These are phyloP conservation scores for Percopsis transmontana DNA, from an alignment of 2,113 vertebrate genomes.

Conservation along the genomic window DNA sequence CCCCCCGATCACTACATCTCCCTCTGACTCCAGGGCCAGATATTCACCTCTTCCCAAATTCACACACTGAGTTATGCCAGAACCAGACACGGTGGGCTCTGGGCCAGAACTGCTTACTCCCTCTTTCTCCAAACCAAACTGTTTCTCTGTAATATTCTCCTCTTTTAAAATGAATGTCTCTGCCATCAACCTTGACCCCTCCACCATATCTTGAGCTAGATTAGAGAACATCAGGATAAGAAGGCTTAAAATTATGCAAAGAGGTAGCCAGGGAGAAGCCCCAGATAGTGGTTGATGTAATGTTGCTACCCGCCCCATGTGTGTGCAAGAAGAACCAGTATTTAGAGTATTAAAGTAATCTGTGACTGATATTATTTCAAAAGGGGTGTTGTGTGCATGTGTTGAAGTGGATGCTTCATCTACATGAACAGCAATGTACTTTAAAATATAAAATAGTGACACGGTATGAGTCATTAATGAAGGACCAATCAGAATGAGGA, in stretches of 20 bases:
- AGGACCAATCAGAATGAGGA: no score
- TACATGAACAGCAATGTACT: no score
- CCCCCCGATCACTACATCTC: constrained; percentile 74
- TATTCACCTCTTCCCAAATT: constrained; percentile 46
- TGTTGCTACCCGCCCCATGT: no score
- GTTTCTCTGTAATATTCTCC: background rate
- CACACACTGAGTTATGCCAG: constrained; percentile 43
- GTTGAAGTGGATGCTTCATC: no score
- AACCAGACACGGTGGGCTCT: background rate
- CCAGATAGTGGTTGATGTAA: background rate
- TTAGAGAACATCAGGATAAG: constrained; percentile 4
- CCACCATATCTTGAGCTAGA: background rate
- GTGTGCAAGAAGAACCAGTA: no score
- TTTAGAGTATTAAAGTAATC: no score
- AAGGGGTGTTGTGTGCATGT: no score
- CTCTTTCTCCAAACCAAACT: background rate
- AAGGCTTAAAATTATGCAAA: constrained; percentile 18
- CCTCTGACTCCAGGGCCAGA: constrained; percentile 52
- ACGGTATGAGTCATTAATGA: no score
- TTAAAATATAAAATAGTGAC: no score
- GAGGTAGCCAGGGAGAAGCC: constrained; percentile 7
- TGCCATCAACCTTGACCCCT: background rate
- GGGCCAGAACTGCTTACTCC: background rate
- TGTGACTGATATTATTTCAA: no score
- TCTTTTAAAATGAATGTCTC: background rate